phyloP scores from a whole-genome alignment of 1,140 invertebrate genomes.

The Phortica variegata region DNA sequence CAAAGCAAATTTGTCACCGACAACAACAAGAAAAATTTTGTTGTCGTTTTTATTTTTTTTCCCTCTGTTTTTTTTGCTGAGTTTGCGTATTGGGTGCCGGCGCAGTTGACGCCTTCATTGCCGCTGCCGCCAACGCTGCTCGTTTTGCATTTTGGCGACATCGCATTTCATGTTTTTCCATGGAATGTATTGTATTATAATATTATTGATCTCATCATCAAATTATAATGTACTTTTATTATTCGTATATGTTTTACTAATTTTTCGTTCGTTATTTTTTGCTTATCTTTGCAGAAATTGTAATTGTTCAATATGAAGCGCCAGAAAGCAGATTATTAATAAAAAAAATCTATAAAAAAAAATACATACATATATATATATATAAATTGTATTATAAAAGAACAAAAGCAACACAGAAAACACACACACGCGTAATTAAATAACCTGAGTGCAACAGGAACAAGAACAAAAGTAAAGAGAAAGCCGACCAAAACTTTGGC shows the following conservation, averaged over 20 bases:
- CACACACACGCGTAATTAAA: no score
- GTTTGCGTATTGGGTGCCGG: constrained; percentile 11
- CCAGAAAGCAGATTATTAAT: constrained; percentile 27
- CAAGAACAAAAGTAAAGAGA: no score
- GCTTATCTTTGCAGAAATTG: constrained; percentile 41
- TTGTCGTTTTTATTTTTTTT: no score
- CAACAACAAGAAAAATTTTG: no score
- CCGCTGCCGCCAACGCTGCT: not conserved
- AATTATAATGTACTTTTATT: no score
- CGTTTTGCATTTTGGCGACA: constrained; percentile 13
- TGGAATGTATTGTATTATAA: constrained; percentile 35
- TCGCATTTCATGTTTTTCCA: constrained; percentile 50
- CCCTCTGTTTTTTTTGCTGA: constrained; percentile 48
- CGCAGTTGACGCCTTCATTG: not conserved
- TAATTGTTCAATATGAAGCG: constrained; percentile 51
- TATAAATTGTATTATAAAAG: no score
- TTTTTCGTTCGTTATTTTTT: constrained; percentile 6
- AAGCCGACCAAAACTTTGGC: no score
- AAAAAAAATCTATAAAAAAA: no score
- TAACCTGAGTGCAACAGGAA: no score
- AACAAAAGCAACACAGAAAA: constrained; percentile 11
- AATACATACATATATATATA: no score
- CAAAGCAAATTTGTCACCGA: constrained; percentile 50
- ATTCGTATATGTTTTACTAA: constrained; percentile 7
- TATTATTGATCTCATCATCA: not conserved